Evolutionary conservation across 1,140 invertebrate species (phyloP).

Genomic region (Aradophagus sp.): DNA sequence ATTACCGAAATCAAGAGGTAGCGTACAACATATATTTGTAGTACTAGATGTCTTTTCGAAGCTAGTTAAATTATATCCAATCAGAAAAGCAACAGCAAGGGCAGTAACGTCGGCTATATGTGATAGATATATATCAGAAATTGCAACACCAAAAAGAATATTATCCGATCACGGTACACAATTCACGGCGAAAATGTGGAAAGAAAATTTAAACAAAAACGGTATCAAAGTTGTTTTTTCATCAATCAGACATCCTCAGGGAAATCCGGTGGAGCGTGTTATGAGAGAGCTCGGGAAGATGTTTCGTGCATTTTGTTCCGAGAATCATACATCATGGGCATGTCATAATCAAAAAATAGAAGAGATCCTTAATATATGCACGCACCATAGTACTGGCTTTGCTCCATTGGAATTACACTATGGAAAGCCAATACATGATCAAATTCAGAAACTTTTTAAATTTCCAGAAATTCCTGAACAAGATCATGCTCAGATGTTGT

Average conservation of each 20-base stretch:
- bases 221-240: conserved; percentile 10
- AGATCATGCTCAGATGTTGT: no score
- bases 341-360: conserved; percentile 7
- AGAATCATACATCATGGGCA: conserved; percentile 22
- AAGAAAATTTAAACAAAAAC: conserved; percentile 1
- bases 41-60: no score
- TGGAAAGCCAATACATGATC: background rate
- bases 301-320: conserved; percentile 20
- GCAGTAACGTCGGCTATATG: no score
- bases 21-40: no score
- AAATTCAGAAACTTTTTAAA: conserved; percentile 3
- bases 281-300: conserved; percentile 29
- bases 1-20: no score
- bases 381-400: conserved; percentile 19
- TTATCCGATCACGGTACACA: conserved; percentile 22
- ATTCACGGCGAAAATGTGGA: conserved; percentile 25
- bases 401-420: conserved; percentile 23
- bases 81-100: no score
- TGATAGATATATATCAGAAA: no score
- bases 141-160: background rate
- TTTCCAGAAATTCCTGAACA: conserved; percentile 1
- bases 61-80: no score
- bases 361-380: conserved; percentile 12
- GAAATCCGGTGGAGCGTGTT: conserved; percentile 14
- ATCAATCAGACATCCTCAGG: conserved; percentile 22